phyloP scores from a whole-genome alignment of 2,888 invertebrate genomes.

The Noctua janthe region DNA sequence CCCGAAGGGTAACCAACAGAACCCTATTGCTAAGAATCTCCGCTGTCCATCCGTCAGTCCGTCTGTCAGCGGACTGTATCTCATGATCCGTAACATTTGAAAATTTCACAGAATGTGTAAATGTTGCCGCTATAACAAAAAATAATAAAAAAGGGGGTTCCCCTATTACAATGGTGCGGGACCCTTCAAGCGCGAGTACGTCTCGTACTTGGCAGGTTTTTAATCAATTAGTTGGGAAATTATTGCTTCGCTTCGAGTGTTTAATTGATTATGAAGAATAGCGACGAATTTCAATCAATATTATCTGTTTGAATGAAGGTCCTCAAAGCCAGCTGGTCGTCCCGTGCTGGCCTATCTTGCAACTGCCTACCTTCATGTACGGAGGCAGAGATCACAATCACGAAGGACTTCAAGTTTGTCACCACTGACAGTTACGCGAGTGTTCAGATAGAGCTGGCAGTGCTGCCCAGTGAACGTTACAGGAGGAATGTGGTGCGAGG shows the following conservation, averaged over 20 bases:
- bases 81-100: too few relatives aligned
- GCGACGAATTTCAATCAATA: neutral
- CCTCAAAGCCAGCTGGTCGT: conserved; percentile 86
- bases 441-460: conserved; percentile 91
- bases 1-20: too few relatives aligned
- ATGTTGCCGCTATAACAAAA: too few relatives aligned
- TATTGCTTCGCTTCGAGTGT: neutral
- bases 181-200: too few relatives aligned
- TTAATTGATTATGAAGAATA: neutral
- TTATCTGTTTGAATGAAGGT: conserved; percentile 72
- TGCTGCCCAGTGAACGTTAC: conserved; percentile 93
- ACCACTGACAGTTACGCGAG: conserved; percentile 79
- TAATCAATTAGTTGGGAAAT: neutral
- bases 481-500: conserved; percentile 94
- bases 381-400: conserved; percentile 92
- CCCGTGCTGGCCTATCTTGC: conserved; percentile 92
- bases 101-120: too few relatives aligned
- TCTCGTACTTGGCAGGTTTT: neutral
- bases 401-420: conserved; percentile 88
- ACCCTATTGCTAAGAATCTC: too few relatives aligned
- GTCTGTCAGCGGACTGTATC: too few relatives aligned
- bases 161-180: too few relatives aligned
- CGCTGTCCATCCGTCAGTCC: too few relatives aligned
- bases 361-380: conserved; percentile 94
- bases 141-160: too few relatives aligned